Evolutionary conservation across 2,888 invertebrate genomes (phyloP).

Genomic region (Troglohyphantes excavatus): DNA sequence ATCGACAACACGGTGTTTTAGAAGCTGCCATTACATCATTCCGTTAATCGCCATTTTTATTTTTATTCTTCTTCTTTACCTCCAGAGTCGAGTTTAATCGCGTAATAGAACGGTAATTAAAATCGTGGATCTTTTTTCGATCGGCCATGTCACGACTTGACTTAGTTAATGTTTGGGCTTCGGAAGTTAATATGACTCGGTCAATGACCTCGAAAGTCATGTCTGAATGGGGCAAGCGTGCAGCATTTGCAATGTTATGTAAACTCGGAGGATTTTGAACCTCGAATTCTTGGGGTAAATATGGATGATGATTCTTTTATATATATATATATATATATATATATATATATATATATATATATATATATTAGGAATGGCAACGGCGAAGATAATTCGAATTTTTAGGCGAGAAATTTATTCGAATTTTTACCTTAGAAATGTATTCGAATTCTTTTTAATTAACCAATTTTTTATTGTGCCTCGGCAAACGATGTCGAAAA

Average conservation of each 20-base stretch:
- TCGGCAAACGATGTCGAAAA: too few species aligned
- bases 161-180: constrained; percentile 18
- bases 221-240: neutral
- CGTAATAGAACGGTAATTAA: constrained; percentile 39
- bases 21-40: neutral
- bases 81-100: neutral
- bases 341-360: too few species aligned
- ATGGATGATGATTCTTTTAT: neutral
- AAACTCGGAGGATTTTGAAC: constrained; percentile 14
- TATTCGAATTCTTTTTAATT: too few species aligned
- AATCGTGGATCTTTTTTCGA: constrained; percentile 26
- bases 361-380: too few species aligned
- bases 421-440: too few species aligned
- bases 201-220: constrained; percentile 29
- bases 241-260: constrained; percentile 34
- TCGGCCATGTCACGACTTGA: constrained; percentile 12
- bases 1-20: constrained; percentile 28
- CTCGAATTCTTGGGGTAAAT: constrained; percentile 10
- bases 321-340: too few species aligned
- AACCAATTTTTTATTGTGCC: too few species aligned
- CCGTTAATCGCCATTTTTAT: neutral
- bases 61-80: neutral
- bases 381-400: too few species aligned
- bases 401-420: too few species aligned
- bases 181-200: constrained; percentile 15